Base-by-base conservation (phyloP, 2,797 vertebrate genomes). In the Sebastes wilsoni region DNA sequence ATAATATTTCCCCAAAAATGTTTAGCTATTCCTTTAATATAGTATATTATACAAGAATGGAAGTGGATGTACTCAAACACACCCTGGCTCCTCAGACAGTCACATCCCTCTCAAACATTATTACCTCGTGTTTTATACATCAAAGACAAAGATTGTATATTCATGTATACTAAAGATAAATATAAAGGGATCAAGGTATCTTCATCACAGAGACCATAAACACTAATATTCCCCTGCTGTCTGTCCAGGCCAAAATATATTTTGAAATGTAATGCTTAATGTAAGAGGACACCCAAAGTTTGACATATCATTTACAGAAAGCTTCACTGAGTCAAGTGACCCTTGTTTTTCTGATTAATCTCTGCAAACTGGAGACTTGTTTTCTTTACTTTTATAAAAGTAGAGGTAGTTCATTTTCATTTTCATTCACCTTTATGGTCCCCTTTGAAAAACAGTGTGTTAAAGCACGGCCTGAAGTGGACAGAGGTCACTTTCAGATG, bases 91-190 rank as follows among this genome's bases (percentile, higher is more conserved):
- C 79, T 90, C 67, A 83, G 79, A 84, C 64, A n/a, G 88, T 85
- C 85, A 80, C 88, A 68, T 77, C 85, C 87, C 81, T 67, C 75
- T 83, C 62, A 25, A 83, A 89, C 87, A 77, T 92, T 87, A 90
- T 93, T 95, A 95, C 94, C 94, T 95, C 94, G 89, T 91, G 83
- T 92, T 94, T 92, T 92, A 89, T 92, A 84, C 80, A 79, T 77
- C 13, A 38, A 38, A 38, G 36, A 38, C 85, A 81, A 46, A 83
- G 87, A 91, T 90, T 94, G 89, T 94, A 83, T 61, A 22, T 85
- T 81, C 61, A 79, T 85, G 84, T 38, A 34, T 81, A 74, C 75
- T 85, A 69, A 88, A 77, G 70, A 72, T 75, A 72, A 85, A 75
- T 64, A 80, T 79, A 91, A 93, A 95, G 92, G 92, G 94, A 93